These are phyloP conservation scores for Ammodytes marinus DNA, from an alignment of 2,113 vertebrate genomes.

Conservation along the genomic window DNA sequence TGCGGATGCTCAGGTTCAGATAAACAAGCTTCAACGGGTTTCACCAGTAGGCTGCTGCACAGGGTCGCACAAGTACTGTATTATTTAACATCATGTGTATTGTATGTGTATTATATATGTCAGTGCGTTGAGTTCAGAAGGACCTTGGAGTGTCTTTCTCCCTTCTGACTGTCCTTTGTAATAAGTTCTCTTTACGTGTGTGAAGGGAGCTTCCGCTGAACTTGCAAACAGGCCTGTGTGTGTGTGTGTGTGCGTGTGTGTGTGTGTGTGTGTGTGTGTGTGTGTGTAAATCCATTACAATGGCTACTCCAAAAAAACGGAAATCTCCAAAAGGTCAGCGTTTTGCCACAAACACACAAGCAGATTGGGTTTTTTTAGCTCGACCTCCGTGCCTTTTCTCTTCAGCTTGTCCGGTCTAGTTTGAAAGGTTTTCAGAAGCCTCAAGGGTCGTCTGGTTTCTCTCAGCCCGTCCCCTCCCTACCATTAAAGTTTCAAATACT, in stretches of 20 bases:
- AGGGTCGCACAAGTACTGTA: too few relatives aligned
- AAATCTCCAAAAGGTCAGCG: slow-evolving; percentile 30
- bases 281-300: background rate
- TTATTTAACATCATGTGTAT: too few relatives aligned
- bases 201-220: slow-evolving; percentile 12
- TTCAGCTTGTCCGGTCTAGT: slow-evolving; percentile 20
- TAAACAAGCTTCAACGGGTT: too few relatives aligned
- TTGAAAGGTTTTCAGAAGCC: slow-evolving; percentile 40
- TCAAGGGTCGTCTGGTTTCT: slow-evolving; percentile 9
- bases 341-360: slow-evolving; percentile 29
- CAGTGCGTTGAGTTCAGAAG: background rate
- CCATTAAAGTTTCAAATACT: slow-evolving; percentile 30
- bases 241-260: too few relatives aligned
- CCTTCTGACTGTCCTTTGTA: background rate
- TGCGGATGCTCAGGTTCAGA: too few relatives aligned
- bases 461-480: background rate
- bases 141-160: background rate
- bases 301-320: slow-evolving; percentile 4
- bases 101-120: too few relatives aligned
- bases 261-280: too few relatives aligned
- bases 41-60: too few relatives aligned
- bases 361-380: slow-evolving; percentile 31
- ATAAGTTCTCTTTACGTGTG: background rate
- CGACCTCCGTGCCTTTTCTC: slow-evolving; percentile 6
- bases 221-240: slow-evolving; percentile 1